Base-by-base conservation (phyloP, 2,888 invertebrate species). In the Cheilosia soror region DNA sequence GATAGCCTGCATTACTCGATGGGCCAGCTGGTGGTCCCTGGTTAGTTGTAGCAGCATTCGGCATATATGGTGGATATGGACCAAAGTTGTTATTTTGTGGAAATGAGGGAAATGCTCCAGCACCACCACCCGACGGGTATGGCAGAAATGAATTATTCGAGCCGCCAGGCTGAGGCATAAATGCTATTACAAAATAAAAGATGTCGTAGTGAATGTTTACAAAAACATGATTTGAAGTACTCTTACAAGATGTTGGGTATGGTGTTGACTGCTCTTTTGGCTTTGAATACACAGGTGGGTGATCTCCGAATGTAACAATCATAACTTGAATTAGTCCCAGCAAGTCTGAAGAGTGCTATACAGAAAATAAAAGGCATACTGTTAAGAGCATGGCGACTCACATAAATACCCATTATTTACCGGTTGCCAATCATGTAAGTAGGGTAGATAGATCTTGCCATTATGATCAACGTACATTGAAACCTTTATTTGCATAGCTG, bases 401-500 rank as follows among this genome's bases (percentile, higher is more conserved):
- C 1, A 20, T 40, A 42, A 3, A n/a, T 25, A 40, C 40, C 4
- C 42, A 68, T 40, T 57, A 47, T 20, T 68, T 92, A 95, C 95
- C 57, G 95, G 94, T 76, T 94, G 93, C 99, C 99, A 99, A 88
- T 99, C 98, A 90, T 98, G 98, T 81, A 99, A 93, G 93, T 98
- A 99, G 1, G 99, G 99, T 89, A 99, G 93, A 92, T 98, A 99
- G 71, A 99, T 95, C 92, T 98, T 98, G 42, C 99, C 99, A 93
- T 96, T 98, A 90, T 96, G 96, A 92, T 99, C 99, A 6, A 99
- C 98, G 92, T 96, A 97, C 93, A 96, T 96, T 11, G 98, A 98
- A 15, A 97, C 96, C 93, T 98, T 98, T 87, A 99, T 98, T 83
- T 96, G 95, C 99, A 99, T 99, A 88, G 97, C 97, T 40, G 95